Conservation (phyloP, 2,113 vertebrate species). For the Haplotaxodon microlepis region DNA sequence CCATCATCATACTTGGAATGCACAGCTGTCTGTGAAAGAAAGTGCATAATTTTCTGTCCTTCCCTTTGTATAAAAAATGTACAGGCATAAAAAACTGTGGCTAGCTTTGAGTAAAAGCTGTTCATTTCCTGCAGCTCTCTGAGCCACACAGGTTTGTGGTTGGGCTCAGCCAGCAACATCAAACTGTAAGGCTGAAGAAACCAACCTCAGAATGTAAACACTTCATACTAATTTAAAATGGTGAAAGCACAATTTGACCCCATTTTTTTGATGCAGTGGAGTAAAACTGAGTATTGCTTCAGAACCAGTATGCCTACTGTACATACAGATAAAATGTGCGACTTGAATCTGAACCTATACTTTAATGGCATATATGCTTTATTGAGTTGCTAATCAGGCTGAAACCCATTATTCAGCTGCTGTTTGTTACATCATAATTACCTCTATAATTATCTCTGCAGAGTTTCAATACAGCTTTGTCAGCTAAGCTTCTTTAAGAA, state of each 20-base stretch:
- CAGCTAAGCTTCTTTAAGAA: constrained; percentile 9
- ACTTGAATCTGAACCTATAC: not conserved
- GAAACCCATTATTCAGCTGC: not conserved
- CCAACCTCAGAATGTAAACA: not conserved
- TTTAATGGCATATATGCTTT: not conserved
- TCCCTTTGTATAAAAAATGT: not conserved
- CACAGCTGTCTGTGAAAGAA: not conserved
- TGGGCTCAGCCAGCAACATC: not conserved
- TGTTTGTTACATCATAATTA: not conserved
- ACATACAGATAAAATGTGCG: not conserved
- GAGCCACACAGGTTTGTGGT: not conserved
- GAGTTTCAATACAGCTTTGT: constrained; percentile 5
- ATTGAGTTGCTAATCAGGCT: not conserved
- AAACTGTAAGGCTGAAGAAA: not conserved
- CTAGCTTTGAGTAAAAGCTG: not conserved
- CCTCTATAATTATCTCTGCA: not conserved
- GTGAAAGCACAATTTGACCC: not conserved
- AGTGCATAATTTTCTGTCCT: not conserved
- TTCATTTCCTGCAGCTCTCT: not conserved
- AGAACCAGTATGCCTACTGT: not conserved
- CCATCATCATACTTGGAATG: not conserved
- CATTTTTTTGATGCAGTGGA: not conserved
- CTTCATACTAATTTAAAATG: not conserved
- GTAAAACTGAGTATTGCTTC: not conserved
- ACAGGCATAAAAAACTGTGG: not conserved